Evolutionary conservation across 2,888 invertebrate species (phyloP).

Genomic region (Netelia fuscicornis): DNA sequence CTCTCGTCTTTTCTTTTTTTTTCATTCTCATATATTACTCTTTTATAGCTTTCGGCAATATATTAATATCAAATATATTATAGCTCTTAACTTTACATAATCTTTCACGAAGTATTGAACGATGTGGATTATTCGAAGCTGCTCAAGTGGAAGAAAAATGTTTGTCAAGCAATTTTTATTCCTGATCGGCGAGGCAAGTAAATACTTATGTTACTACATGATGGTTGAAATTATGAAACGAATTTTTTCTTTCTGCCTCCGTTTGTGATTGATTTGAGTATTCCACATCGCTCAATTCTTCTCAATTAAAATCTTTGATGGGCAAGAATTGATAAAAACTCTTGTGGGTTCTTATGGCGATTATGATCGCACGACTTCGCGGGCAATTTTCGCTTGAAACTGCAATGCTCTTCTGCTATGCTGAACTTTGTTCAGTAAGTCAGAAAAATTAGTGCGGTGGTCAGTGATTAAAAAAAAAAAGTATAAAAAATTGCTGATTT

Average conservation of each 20-base stretch:
- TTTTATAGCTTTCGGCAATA: slow-evolving; percentile 72
- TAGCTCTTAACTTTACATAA: slow-evolving; percentile 66
- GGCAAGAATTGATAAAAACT: slow-evolving; percentile 48
- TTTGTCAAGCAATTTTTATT: neutral
- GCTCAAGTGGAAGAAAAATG: neutral
- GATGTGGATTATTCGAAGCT: neutral
- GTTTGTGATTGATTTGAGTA: slow-evolving; percentile 11
- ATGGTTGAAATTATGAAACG: neutral
- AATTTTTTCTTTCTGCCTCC: neutral
- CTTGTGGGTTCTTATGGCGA: slow-evolving; percentile 13
- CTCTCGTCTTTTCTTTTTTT: slow-evolving; percentile 5
- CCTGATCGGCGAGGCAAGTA: neutral
- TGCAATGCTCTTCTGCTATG: too few species aligned
- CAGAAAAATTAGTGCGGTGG: slow-evolving; percentile 33
- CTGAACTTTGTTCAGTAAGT: slow-evolving; percentile 52
- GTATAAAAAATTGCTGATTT: slow-evolving; percentile 14
- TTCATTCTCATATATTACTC: slow-evolving; percentile 72
- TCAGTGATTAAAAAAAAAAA: slow-evolving; percentile 20
- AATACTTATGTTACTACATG: neutral
- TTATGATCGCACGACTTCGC: too few species aligned
- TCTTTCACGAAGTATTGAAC: slow-evolving; percentile 36
- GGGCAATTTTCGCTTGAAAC: too few species aligned
- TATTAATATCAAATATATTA: slow-evolving; percentile 76
- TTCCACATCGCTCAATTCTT: neutral
- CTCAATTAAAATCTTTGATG: slow-evolving; percentile 47